Evolutionary conservation across 2,888 invertebrate genomes (phyloP).

Genomic region (Caenorhabditis sp.): DNA sequence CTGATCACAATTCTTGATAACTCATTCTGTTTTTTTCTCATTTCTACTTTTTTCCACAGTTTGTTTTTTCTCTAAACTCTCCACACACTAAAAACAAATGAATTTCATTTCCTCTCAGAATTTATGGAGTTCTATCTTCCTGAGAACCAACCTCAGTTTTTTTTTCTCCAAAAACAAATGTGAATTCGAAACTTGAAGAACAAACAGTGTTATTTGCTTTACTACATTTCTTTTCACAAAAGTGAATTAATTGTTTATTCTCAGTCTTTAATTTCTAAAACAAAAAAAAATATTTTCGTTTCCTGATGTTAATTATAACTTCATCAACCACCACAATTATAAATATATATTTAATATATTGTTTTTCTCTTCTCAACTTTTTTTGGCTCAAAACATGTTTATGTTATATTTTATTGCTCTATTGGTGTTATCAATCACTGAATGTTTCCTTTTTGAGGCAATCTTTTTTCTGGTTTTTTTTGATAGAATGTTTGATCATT

Average conservation of each 20-base stretch:
- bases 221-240: neutral
- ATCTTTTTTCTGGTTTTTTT: neutral
- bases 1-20: no score
- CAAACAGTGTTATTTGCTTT: neutral
- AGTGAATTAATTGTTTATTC: neutral
- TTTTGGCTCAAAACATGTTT: slow-evolving; percentile 8
- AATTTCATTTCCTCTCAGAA: neutral
- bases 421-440: neutral
- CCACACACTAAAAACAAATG: neutral
- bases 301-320: slow-evolving; percentile 1
- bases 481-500: neutral
- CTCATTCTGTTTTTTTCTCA: no score
- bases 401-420: neutral
- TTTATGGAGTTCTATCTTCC: neutral
- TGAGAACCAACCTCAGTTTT: neutral
- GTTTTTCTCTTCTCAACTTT: slow-evolving; percentile 3
- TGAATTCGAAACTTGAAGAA: neutral
- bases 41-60: neutral
- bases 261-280: neutral
- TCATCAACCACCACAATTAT: neutral
- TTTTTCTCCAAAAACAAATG: neutral
- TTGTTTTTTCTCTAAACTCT: neutral
- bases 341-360: neutral
- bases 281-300: neutral
- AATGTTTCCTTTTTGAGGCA: neutral